These are phyloP conservation scores for Vannuccia rotundouncinata DNA, from an alignment of 2,888 invertebrate species.

Conservation along the genomic window DNA sequence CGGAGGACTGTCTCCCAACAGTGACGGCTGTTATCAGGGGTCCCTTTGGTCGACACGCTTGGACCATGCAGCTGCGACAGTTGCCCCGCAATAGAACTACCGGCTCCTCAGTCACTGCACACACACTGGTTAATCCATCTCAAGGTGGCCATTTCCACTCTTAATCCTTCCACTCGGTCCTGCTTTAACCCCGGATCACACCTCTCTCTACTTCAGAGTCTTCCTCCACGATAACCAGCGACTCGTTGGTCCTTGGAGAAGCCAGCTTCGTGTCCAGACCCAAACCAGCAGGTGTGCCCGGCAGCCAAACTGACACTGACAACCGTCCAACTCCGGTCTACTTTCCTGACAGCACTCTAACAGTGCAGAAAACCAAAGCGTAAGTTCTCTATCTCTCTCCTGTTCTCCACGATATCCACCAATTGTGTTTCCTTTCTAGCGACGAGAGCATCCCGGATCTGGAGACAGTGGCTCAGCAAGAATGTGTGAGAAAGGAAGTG, in stretches of 20 bases:
- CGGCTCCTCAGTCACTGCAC: background rate
- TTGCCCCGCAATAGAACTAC: background rate
- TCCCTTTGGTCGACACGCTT: conserved; percentile 86
- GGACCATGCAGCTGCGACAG: conserved; percentile 58
- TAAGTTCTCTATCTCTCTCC: background rate
- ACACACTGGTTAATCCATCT: too few species aligned
- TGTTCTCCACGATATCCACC: background rate
- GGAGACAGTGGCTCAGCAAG: background rate
- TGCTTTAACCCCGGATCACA: too few species aligned
- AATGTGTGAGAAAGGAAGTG: background rate
- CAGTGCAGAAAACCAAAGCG: background rate
- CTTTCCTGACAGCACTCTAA: background rate
- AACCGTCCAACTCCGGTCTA: background rate
- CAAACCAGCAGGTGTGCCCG: background rate
- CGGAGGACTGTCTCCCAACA: conserved; percentile 68
- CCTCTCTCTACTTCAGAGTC: too few species aligned
- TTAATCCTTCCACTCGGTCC: too few species aligned
- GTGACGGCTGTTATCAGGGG: conserved; percentile 79
- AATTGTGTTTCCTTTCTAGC: background rate
- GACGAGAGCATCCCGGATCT: background rate
- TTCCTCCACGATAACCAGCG: background rate
- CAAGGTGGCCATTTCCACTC: too few species aligned
- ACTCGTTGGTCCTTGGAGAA: background rate
- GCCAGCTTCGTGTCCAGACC: background rate
- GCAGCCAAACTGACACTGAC: background rate